A percentile compares a stretch with the other conserved stretches of the same genome.
phyloP scores from a whole-genome alignment of 2,113 vertebrate species.

The Melanocharis versteri region DNA sequence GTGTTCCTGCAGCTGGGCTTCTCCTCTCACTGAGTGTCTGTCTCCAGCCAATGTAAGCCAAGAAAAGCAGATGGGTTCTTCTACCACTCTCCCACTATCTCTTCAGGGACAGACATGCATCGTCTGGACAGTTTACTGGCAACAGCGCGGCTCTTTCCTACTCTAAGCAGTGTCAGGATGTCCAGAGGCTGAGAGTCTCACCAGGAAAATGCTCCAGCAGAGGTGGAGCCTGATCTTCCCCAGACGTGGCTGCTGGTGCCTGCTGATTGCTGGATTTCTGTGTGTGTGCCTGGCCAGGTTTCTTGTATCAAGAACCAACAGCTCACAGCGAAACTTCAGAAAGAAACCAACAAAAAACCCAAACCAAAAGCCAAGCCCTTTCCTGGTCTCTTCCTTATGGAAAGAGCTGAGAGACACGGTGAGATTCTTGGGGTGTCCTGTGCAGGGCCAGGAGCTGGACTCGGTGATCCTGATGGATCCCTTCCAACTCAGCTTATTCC shows the following conservation, averaged over 20 bases:
- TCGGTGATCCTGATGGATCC: neutral
- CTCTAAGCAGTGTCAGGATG: neutral
- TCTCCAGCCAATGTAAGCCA: neutral
- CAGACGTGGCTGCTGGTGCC: neutral
- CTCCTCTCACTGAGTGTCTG: neutral
- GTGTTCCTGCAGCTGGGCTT: neutral
- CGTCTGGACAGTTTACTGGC: neutral
- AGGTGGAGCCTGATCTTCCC: neutral
- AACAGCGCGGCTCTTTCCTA: fast-evolving
- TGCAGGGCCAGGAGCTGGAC: neutral
- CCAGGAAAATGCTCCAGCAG: neutral
- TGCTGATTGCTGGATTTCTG: neutral
- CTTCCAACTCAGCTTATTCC: neutral
- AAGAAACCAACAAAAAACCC: neutral
- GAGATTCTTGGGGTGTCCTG: neutral
- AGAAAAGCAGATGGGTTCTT: neutral
- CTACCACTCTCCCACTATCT: neutral
- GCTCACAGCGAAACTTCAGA: neutral
- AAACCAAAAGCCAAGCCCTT: neutral
- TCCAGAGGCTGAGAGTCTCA: neutral
- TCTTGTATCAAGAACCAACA: neutral
- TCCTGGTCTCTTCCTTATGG: neutral
- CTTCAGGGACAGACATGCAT: neutral
- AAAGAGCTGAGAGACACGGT: neutral
- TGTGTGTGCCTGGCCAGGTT: neutral